Evolutionary conservation across 2,888 invertebrate genomes (phyloP).

Genomic region (Eupithecia insigniata): DNA sequence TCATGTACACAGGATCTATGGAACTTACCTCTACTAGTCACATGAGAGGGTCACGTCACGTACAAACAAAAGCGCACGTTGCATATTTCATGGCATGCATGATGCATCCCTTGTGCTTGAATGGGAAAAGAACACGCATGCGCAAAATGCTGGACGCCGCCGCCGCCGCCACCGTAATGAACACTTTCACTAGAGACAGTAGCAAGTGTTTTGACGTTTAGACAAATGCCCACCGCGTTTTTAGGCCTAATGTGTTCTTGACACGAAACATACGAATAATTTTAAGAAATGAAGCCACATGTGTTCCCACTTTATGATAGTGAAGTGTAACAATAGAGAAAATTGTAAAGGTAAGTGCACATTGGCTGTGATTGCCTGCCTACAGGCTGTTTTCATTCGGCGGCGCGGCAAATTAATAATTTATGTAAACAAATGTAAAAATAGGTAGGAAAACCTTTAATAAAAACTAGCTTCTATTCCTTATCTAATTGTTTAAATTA

Average conservation of each 20-base stretch:
- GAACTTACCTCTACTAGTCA: conserved; percentile 6
- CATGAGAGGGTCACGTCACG: conserved; percentile 29
- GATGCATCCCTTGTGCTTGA: conserved; percentile 55
- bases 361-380: conserved; percentile 57
- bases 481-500: too few species aligned
- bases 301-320: conserved; percentile 77
- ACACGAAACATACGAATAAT: conserved; percentile 72
- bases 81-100: conserved; percentile 49
- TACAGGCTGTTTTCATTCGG: conserved; percentile 49
- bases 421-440: conserved; percentile 27
- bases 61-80: conserved; percentile 48
- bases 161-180: conserved; percentile 46
- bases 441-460: not conserved
- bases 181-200: conserved; percentile 72
- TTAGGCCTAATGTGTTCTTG: conserved; percentile 77
- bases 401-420: not conserved
- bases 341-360: conserved; percentile 64
- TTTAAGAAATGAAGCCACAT: conserved; percentile 71
- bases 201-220: conserved; percentile 78
- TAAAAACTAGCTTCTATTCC: too few species aligned
- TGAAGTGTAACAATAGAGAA: conserved; percentile 62
- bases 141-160: conserved; percentile 76
- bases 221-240: conserved; percentile 66
- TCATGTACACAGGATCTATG: conserved; percentile 16
- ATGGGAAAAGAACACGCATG: conserved; percentile 65